Base-by-base conservation (phyloP, 2,797 vertebrate genomes). In the Lates japonicus region DNA sequence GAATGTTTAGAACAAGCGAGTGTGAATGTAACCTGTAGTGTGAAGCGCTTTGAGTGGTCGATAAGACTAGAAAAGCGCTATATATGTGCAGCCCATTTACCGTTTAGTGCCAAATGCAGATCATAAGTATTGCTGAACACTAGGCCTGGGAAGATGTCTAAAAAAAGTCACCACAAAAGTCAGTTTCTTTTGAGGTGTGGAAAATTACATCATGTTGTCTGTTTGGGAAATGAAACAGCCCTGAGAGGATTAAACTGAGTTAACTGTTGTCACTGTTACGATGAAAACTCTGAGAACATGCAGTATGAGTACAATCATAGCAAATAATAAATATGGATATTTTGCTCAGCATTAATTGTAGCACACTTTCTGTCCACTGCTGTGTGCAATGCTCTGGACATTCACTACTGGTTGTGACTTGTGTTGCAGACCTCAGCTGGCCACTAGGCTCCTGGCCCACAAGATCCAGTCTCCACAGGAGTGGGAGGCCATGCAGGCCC, bases 391-490 rank as follows among this genome's bases (percentile, higher is more conserved):
- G n/a, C 11, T 71, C 20, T 37, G 19, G 62, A 58, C 12, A 19
- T 46, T 75, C 20, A 61, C 7, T 14, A 12, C 62, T 33, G 8
- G 66, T 59, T 71, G 25, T 51, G 29, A 22, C 39, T 57, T 78
- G 33, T 77, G 44, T 84, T 90, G 0, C 87, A 96, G 96, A 62
- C 96, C 96, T 62, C 96, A 96, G 88, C 95, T 99, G 90, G 98
- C 98, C 78, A 98, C 98, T 51, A 95, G 98, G 68, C 97, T 99
- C 48, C 92, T 99, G 88, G 97, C 97, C 57, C 98, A 99, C 93
- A 99, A 99, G 96, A 98, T 99, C 93, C 98, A 99, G 90, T 99
- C 98, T 57, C 98, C 98, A 0, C 98, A 99, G 91, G 98, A 99
- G 92, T 99, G 97, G 97, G 98, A 99, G 93, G 97, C 98, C 58